A percentile compares a stretch with the other conserved stretches of the same genome.
Conservation (phyloP, 2,888 invertebrate genomes). For the Pammene fasciana region DNA sequence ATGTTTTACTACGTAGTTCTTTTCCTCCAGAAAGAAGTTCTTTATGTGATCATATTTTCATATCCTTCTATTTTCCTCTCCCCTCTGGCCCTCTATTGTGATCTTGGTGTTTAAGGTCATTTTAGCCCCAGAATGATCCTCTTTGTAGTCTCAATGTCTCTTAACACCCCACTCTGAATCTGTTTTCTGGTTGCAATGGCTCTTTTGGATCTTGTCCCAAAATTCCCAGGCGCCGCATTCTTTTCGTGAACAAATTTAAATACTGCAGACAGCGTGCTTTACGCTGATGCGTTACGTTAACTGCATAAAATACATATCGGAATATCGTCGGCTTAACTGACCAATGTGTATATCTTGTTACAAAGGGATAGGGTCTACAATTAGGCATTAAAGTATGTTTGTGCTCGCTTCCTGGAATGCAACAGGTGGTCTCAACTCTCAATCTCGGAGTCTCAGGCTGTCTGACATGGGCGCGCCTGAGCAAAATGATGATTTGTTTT, state of each 20-base stretch:
- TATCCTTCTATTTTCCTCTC: background rate
- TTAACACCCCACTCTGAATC: background rate
- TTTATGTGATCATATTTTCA: too few species aligned
- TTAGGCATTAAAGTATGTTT: background rate
- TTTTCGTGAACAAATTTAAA: slow-evolving; percentile 11
- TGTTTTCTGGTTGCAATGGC: background rate
- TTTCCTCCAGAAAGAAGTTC: too few species aligned
- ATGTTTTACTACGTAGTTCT: too few species aligned
- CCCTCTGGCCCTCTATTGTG: too few species aligned
- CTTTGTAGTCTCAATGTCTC: too few species aligned
- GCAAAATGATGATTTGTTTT: slow-evolving; percentile 26
- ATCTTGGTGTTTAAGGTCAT: too few species aligned
- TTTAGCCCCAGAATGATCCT: too few species aligned
- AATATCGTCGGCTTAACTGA: background rate
- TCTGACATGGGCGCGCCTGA: slow-evolving; percentile 33
- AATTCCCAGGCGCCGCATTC: slow-evolving; percentile 15
- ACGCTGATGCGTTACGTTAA: slow-evolving; percentile 18
- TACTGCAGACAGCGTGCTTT: slow-evolving; percentile 39
- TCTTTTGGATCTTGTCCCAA: background rate
- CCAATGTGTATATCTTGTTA: background rate
- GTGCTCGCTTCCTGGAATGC: slow-evolving; percentile 32
- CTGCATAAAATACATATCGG: slow-evolving; percentile 33
- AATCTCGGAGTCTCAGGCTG: slow-evolving; percentile 29
- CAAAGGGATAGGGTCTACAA: background rate
- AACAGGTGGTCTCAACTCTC: slow-evolving; percentile 31